Evolutionary conservation across 2,797 vertebrate species (phyloP).

Genomic region (Brachyalestes nurse): DNA sequence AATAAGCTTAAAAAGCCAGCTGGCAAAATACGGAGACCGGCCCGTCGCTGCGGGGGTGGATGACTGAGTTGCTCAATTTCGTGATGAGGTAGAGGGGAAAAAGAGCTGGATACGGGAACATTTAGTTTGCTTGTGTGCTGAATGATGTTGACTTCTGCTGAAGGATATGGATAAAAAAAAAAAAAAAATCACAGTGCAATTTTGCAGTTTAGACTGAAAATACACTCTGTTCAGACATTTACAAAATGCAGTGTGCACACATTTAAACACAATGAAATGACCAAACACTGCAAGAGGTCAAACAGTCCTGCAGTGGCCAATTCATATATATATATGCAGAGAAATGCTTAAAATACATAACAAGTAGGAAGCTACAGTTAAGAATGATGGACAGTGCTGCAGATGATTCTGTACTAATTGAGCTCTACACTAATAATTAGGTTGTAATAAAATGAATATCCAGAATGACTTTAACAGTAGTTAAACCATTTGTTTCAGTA

Average conservation of each 20-base stretch:
- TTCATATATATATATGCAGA: too few relatives aligned
- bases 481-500: too few relatives aligned
- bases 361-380: too few relatives aligned
- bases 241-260: background rate
- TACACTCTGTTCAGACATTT: background rate
- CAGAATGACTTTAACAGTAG: too few relatives aligned
- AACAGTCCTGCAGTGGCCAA: too few relatives aligned
- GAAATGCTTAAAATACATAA: too few relatives aligned
- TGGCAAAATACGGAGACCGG: constrained; percentile 51
- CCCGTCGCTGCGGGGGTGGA: constrained; percentile 44
- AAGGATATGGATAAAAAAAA: background rate
- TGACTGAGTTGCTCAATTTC: constrained; percentile 28
- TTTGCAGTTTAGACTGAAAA: background rate
- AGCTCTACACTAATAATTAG: too few relatives aligned
- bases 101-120: constrained; percentile 32
- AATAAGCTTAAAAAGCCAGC: constrained; percentile 55
- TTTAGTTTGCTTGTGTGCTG: constrained; percentile 26
- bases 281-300: background rate
- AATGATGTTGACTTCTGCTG: constrained; percentile 10
- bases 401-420: too few relatives aligned
- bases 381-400: too few relatives aligned
- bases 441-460: too few relatives aligned
- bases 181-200: background rate
- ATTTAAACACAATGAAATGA: background rate
- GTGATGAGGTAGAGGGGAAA: constrained; percentile 14